Base-by-base conservation (phyloP, 2,888 invertebrate genomes). In the Strigamia crassipes region DNA sequence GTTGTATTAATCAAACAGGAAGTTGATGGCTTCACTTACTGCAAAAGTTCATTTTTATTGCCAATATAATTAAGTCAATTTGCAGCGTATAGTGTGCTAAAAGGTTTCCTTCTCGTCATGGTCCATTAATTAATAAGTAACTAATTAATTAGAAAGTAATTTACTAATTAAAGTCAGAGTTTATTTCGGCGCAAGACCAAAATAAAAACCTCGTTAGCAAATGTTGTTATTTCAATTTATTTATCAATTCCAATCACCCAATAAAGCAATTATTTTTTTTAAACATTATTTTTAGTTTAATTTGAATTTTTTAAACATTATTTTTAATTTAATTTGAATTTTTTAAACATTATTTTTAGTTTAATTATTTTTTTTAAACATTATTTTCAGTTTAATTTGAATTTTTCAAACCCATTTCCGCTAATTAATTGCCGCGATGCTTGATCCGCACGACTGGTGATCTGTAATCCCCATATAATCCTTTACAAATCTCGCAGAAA, bases 141-240 rank as follows among this genome's bases (percentile, higher is more conserved):
- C 27, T n/a, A 73, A 73, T 73, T 73, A 73, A 73, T 73, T 73
- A 73, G 73, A 73, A 73, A 73, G 73, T 73, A 73, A 73, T 73
- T 73, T 73, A 12, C 13, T 73, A 31, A 73, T 73, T 73, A 73
- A 73, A 73, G 73, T n/a, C 56, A 46, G 46, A 46, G 46, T 46
- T 46, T 15, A 13, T n/a, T n/a, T 46, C 46, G 15, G 15, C 18
- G n/a, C 18, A 56, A 4, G 9, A 56, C 56, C 56, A n/a, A 56
- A 18, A 15, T 46, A 46, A 13, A 46, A n/a, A 46, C 13, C n/a
- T n/a, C 9, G 6, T 38, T 38, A 38, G 38, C 27, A 38, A 38
- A 38, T 10, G 10, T 0, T 38, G 10, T 38, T 38, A 38, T 6
- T 27, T 27, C 27, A 27, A 27, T 27, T 27, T 27, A 27, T 27